A percentile compares a stretch with the other conserved stretches of the same genome.
Evolutionary conservation across 1,140 invertebrate species (phyloP).

Genomic region (Antheraea mylitta): DNA sequence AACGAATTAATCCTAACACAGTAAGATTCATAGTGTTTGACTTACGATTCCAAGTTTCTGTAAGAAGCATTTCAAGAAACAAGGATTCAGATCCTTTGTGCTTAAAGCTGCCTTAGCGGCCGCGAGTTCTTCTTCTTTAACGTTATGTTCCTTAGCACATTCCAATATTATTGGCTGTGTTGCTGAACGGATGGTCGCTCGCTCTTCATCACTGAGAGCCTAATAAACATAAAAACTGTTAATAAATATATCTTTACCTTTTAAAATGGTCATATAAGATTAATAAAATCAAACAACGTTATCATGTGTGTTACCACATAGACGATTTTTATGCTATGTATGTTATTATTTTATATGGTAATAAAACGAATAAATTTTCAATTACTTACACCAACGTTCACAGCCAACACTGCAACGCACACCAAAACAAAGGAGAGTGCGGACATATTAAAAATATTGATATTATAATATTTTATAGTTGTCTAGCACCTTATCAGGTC

Average conservation of each 20-base stretch:
- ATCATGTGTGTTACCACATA: too few species aligned
- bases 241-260: too few species aligned
- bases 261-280: too few species aligned
- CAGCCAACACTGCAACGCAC: neutral
- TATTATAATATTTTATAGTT: neutral
- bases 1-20: too few species aligned
- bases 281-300: too few species aligned
- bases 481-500: neutral
- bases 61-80: constrained; percentile 18
- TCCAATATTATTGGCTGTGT: constrained; percentile 14
- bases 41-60: constrained; percentile 20
- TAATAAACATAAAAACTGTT: neutral
- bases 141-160: constrained; percentile 16
- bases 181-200: neutral
- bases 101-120: constrained; percentile 12
- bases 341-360: too few species aligned
- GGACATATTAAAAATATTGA: neutral
- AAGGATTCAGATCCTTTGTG: constrained; percentile 13
- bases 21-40: too few species aligned
- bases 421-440: neutral
- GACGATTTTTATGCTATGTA: too few species aligned
- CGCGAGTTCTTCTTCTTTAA: constrained; percentile 8
- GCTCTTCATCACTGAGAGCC: constrained; percentile 20
- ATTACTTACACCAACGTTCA: neutral
- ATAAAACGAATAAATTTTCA: too few species aligned